These are phyloP conservation scores for Bothrops jararaca DNA, from an alignment of 2,113 vertebrate species.

Conservation along the genomic window DNA sequence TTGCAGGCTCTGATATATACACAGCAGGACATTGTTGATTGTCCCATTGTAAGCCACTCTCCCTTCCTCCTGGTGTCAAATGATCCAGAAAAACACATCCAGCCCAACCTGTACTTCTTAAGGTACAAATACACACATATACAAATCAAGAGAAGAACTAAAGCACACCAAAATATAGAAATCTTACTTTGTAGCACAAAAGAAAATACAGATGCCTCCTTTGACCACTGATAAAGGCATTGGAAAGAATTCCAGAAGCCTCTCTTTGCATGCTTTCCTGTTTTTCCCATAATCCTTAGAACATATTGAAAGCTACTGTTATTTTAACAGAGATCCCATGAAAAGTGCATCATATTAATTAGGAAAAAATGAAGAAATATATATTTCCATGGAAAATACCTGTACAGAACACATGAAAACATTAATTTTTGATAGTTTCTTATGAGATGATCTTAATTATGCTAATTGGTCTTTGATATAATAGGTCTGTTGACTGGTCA, in stretches of 20 bases:
- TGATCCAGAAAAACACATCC: not conserved
- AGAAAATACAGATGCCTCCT: not conserved
- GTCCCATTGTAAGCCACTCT: not conserved
- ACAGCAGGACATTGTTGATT: not conserved
- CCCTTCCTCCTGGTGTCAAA: not conserved
- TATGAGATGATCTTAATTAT: constrained; percentile 53
- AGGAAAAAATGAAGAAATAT: constrained; percentile 36
- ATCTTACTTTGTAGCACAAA: not conserved
- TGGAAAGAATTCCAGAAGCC: not conserved
- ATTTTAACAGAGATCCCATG: constrained; percentile 41
- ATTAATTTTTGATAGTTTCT: constrained; percentile 59
- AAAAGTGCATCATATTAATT: constrained; percentile 53
- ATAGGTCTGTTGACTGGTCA: constrained; percentile 46
- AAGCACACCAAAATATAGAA: not conserved
- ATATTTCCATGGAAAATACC: constrained; percentile 45
- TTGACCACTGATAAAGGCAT: not conserved
- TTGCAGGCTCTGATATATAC: not conserved
- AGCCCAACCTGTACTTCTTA: not conserved
- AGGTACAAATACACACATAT: not conserved
- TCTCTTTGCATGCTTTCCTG: not conserved
- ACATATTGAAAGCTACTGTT: not conserved
- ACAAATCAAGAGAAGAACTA: not conserved
- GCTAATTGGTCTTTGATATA: constrained; percentile 54
- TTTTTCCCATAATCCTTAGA: constrained; percentile 29
- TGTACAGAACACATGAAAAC: constrained; percentile 58